Base-by-base conservation (phyloP, 2,113 vertebrate genomes). In the Tapirus terrestris region DNA sequence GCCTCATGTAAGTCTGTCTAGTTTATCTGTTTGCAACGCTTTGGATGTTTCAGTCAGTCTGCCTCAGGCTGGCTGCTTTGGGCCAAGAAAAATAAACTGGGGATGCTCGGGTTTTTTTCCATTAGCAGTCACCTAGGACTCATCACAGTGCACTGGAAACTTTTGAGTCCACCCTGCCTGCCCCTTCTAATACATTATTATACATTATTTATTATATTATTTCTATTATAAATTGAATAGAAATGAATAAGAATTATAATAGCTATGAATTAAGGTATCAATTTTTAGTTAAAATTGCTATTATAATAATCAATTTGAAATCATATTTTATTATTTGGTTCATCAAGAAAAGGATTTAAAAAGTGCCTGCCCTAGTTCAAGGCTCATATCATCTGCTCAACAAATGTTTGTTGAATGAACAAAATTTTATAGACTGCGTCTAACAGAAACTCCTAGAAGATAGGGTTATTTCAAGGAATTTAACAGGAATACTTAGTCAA, bases 221-320 rank as follows among this genome's bases (percentile, higher is more conserved):
- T 68, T 48, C 27, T 91, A 61, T 75, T 80, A 84, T 51, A 60
- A 29, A 63, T 58, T 43, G 8, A 88, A 68, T 80, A 76, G 23
- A 95, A 96, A 84, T 84, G 25, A 75, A 72, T 51, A 93, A 39
- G 25, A 39, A 58, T 73, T 73, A 1, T 60, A 93, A 80, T 73
- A 79, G 3, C 18, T 96, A 51, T 72, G 3, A 43, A 87, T 73
- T 45, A 61, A 67, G 72, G 2, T 36, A 67, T 43, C 8, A 3
- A 31, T 58, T 91, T 96, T 89, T 63, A 85, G 58, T 94, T 33
- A 70, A 63, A 85, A 94, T 91, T 81, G 2, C 21, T 61, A 60
- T 39, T 92, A 1, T 45, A 67, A 96, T 75, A 36, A 77, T 79
- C 16, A 80, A 80, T 21, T 80, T 82, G 13, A 89, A 51, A 63